Conservation (phyloP, 2,797 vertebrate species). For the Serranus cabrilla region DNA sequence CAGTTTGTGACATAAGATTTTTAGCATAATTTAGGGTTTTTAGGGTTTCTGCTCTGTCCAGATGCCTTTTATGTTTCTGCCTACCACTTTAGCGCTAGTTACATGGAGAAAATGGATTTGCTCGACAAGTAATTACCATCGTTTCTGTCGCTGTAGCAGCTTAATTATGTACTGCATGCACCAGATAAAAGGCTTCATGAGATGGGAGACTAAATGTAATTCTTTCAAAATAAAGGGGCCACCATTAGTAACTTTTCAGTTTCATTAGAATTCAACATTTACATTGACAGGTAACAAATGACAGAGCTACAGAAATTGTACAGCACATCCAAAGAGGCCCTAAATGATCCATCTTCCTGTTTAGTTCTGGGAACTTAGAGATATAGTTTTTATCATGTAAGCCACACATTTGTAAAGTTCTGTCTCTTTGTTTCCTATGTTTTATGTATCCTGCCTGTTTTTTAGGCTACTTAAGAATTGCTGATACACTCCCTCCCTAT, state of each 20-base stretch:
- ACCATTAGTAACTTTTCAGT: slow-evolving; percentile 28
- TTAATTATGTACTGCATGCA: slow-evolving; percentile 68
- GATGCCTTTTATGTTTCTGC: slow-evolving; percentile 42
- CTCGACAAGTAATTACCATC: slow-evolving; percentile 67
- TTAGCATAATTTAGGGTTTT: slow-evolving; percentile 11
- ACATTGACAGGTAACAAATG: neutral
- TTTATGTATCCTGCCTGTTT: neutral
- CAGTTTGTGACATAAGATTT: neutral
- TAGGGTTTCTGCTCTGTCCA: slow-evolving; percentile 26
- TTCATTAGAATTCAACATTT: slow-evolving; percentile 20
- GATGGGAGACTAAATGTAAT: slow-evolving; percentile 50
- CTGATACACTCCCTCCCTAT: neutral
- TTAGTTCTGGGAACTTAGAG: neutral
- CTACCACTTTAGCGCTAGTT: slow-evolving; percentile 40
- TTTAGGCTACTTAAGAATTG: neutral
- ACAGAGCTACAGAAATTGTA: neutral
- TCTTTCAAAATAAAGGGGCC: slow-evolving; percentile 31
- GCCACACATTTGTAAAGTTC: neutral
- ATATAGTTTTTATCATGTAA: neutral
- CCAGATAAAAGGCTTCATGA: slow-evolving; percentile 63
- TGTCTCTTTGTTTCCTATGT: neutral
- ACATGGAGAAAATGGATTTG: slow-evolving; percentile 56
- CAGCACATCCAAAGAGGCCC: neutral
- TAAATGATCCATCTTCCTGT: neutral
- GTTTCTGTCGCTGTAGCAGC: slow-evolving; percentile 63